Conservation (phyloP, 2,888 invertebrate genomes). For the Eupithecia subumbrata region DNA sequence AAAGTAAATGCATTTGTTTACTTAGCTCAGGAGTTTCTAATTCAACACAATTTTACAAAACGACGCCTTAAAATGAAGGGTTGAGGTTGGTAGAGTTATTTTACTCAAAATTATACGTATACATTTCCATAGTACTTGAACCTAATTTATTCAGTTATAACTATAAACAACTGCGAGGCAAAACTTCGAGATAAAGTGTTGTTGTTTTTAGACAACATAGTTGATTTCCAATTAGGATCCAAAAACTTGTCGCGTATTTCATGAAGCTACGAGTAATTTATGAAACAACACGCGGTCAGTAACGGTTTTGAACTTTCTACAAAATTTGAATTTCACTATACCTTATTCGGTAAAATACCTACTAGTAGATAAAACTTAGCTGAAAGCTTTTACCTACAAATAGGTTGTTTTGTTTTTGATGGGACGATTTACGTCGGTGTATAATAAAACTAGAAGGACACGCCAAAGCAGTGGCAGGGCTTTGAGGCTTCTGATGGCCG, state of each 20-base stretch:
- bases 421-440: slow-evolving; percentile 29
- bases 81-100: neutral
- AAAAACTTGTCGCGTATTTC: slow-evolving; percentile 69
- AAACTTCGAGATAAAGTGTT: slow-evolving; percentile 55
- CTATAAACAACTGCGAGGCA: slow-evolving; percentile 48
- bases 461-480: slow-evolving; percentile 45
- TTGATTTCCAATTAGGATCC: slow-evolving; percentile 71
- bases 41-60: neutral
- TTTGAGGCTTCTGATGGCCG: slow-evolving; percentile 54
- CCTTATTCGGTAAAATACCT: neutral
- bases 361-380: neutral
- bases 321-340: slow-evolving; percentile 57
- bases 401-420: slow-evolving; percentile 30
- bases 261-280: slow-evolving; percentile 63
- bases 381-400: slow-evolving; percentile 13
- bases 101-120: slow-evolving; percentile 20
- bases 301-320: slow-evolving; percentile 56
- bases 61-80: neutral
- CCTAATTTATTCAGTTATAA: slow-evolving; percentile 36
- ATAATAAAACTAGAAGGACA: slow-evolving; percentile 38
- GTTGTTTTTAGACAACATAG: slow-evolving; percentile 60
- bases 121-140: neutral
- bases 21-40: neutral
- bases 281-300: slow-evolving; percentile 58
- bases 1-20: neutral